Base-by-base conservation (phyloP, 2,797 vertebrate species). In the Lerista edwardsae region DNA sequence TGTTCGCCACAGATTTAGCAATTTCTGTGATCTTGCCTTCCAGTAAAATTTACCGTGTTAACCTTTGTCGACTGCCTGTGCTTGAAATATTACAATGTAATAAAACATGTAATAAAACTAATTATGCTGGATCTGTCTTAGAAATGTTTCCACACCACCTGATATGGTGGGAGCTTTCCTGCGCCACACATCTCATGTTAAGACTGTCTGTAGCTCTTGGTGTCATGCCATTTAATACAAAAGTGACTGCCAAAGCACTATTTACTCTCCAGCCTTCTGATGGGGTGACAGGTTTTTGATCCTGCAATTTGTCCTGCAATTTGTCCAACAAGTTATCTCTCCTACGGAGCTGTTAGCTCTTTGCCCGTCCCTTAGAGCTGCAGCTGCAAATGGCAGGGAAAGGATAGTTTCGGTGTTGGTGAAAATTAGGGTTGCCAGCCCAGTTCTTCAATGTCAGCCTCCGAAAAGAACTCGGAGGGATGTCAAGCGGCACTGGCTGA, bases 1-100 rank as follows among this genome's bases (percentile, higher is more conserved):
- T 64, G 78, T 78, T 65, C 81, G 4, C 14, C 77, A 84, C 76
- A 88, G 76, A 72, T 93, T 91, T 77, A n/a, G 19, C 8, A 87
- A 78, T 31, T 57, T 85, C 39, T 84, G 69, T 82, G 69, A 91
- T 86, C 87, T 68, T 55, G 82, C 57, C 84, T 79, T 11, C 39
- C 69, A 17, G 75, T 29, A 84, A 36, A 83, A 6, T 51, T 41
- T 75, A n/a, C 6, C n/a, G 57, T 79, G 86, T 11, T 0, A 4
- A 84, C 15, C 47, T 11, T 0, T 15, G 85, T 88, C 86, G 39
- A 82, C 73, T 83, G 39, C 10, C 27, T 2, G 36, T 61, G 5
- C 59, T 61, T 61, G 59, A 25, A 23, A 61, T 23, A 61, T 61
- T 6, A 25, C 19, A 25, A 25, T 25, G 23, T 6, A 23, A 61